A percentile compares a stretch with the other conserved stretches of the same genome.
Evolutionary conservation across 2,113 vertebrate species (phyloP).

Genomic region (Perca schrenkii): DNA sequence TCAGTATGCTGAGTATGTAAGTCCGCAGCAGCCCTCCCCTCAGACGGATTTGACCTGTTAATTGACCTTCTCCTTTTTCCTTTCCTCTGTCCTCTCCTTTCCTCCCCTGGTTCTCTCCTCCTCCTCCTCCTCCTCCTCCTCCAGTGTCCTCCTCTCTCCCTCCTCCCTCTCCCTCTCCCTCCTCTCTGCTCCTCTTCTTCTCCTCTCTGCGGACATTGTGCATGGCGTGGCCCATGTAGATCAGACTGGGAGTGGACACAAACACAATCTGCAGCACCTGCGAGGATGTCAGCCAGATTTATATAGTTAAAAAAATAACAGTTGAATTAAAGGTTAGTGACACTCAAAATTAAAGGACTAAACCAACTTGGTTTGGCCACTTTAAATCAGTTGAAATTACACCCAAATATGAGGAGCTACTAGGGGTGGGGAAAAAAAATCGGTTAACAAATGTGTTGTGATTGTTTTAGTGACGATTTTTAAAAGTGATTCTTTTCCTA

Average conservation of each 20-base stretch:
- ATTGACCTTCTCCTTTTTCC: constrained; percentile 65
- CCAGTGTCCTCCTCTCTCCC: constrained; percentile 71
- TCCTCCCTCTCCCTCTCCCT: constrained; percentile 61
- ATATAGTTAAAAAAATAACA: not conserved
- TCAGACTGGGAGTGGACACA: constrained; percentile 94
- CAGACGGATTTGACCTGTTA: constrained; percentile 77
- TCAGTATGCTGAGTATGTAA: constrained; percentile 92
- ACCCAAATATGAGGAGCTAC: not conserved
- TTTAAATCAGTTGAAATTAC: not conserved
- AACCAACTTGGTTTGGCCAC: not conserved
- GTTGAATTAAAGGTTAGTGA: not conserved
- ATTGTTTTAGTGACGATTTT: too few species aligned
- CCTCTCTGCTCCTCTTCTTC: constrained; percentile 87
- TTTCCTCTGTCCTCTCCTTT: constrained; percentile 67
- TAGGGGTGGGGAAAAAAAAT: too few species aligned
- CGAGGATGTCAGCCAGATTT: accelerated
- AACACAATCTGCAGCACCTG: constrained; percentile 98
- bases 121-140: constrained; percentile 74
- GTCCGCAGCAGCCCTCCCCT: constrained; percentile 92
- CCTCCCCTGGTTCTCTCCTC: constrained; percentile 75
- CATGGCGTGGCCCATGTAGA: constrained; percentile 97
- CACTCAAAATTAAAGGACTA: not conserved
- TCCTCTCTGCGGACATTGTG: constrained; percentile 93
- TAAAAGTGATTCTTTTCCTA: too few species aligned
- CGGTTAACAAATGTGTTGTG: too few species aligned